Percentiles rank a stretch among this genome's conserved stretches.
phyloP scores from a whole-genome alignment of 2,113 vertebrate genomes.

The Charadrius vociferus region DNA sequence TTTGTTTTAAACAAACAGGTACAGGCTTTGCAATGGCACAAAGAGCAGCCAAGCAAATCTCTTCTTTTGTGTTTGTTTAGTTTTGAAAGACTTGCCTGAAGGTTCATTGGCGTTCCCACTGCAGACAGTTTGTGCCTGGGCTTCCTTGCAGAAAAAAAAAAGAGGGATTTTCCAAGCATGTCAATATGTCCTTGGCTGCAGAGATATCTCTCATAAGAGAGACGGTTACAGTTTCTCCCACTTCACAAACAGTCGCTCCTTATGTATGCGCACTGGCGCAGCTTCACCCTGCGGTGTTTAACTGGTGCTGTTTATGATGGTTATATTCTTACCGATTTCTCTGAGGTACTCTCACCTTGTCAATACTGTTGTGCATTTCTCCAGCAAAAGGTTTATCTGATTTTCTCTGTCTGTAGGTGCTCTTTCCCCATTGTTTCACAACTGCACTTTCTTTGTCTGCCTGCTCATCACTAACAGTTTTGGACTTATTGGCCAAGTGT shows the following conservation, averaged over 20 bases:
- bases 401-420: neutral
- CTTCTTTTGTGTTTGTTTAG: slow-evolving; percentile 36
- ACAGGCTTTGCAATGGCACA: neutral
- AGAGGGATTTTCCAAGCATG: slow-evolving; percentile 38
- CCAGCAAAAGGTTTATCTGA: neutral
- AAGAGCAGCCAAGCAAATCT: neutral
- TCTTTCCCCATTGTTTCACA: neutral
- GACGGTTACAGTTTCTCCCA: neutral
- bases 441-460: neutral
- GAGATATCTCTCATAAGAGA: neutral
- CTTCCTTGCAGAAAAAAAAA: slow-evolving; percentile 2
- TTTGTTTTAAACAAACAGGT: neutral
- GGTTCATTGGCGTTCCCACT: slow-evolving; percentile 34
- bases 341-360: neutral
- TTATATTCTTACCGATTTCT: slow-evolving; percentile 18
- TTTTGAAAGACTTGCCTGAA: slow-evolving; percentile 54
- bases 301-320: neutral
- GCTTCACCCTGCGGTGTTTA: neutral
- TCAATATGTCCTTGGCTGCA: slow-evolving; percentile 61
- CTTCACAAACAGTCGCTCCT: slow-evolving; percentile 28
- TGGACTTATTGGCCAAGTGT: neutral
- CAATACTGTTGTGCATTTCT: neutral
- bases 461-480: neutral
- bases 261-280: neutral
- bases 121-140: slow-evolving; percentile 47